Evolutionary conservation across 2,888 invertebrate species (phyloP).

Genomic region (Tetragonula carbonaria): DNA sequence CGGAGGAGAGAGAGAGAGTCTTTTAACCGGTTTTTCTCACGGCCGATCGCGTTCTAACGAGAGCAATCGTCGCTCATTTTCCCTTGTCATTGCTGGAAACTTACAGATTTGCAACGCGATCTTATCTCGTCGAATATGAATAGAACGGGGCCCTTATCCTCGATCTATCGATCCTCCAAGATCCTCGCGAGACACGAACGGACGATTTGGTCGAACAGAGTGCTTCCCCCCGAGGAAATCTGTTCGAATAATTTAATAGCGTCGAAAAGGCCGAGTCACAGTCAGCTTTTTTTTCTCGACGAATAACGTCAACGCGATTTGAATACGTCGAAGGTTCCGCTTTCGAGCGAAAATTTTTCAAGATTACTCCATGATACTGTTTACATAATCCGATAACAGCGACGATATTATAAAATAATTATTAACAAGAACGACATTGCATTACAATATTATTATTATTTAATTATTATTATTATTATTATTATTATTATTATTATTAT

Average conservation of each 20-base stretch:
- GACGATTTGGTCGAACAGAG: neutral
- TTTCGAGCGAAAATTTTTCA: no score
- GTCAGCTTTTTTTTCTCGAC: neutral
- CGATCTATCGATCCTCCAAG: constrained; percentile 40
- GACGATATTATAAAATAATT: no score
- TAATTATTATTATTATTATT: no score
- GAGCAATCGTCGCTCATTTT: constrained; percentile 56
- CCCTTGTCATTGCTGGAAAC: constrained; percentile 38
- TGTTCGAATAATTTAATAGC: neutral
- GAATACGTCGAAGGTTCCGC: neutral
- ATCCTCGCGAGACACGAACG: neutral
- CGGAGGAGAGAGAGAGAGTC: constrained; percentile 28
- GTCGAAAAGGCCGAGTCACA: neutral
- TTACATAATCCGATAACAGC: no score
- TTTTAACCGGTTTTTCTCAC: constrained; percentile 35
- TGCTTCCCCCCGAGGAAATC: neutral
- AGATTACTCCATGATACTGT: no score
- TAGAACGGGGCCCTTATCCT: constrained; percentile 27
- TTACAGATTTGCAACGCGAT: constrained; percentile 35
- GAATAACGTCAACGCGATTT: neutral
- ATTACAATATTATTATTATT: no score
- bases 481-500: no score
- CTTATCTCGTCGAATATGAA: constrained; percentile 44
- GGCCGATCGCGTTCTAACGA: constrained; percentile 52
- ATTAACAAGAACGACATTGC: no score